Base-by-base conservation (phyloP, 2,888 invertebrate species). In the Therioaphis trifolii region DNA sequence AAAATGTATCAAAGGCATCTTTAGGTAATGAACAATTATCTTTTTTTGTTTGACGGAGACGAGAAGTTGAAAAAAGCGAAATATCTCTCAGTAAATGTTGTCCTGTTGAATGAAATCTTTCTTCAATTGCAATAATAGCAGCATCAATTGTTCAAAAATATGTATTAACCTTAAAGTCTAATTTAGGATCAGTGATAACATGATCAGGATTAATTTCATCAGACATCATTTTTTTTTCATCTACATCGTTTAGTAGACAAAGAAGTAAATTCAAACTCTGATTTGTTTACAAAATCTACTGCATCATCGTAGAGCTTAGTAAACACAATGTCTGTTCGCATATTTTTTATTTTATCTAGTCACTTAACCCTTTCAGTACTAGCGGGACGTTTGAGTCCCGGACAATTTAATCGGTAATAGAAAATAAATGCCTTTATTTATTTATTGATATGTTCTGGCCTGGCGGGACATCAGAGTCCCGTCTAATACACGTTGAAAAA, bases 151-250 rank as follows among this genome's bases (percentile, higher is more conserved):
- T 61, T 61, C 12, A 27, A 61, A 61, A 61, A 29, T 27, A 61
- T 15, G 61, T 61, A 7, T 61, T 61, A 29, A 61, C 18, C 61
- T 27, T 29, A 61, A 15, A 61, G 15, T 61, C 15, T 29, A 7
- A 5, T 61, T 61, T 61, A 61, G 61, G 61, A 61, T 61, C 61
- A 27, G 61, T 61, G 29, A 61, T 61, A 61, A 61, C 27, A 61
- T 29, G 27, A 61, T 61, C 27, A 61, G 29, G 29, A 61, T 27
- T n/a, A 61, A 29, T 18, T 61, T 61, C 61, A 29, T 61, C 61
- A 4, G 61, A 18, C 61, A 61, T 61, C 14, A 29, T 29, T 61
- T 61, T n/a, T 29, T 61, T 61, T 61, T 29, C 61, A 12, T 18
- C 27, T 61, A 61, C 29, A 29, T 61, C 61, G 61, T 61, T 61